Conservation (phyloP, 2,888 invertebrate genomes). For the Nowickia ferox region DNA sequence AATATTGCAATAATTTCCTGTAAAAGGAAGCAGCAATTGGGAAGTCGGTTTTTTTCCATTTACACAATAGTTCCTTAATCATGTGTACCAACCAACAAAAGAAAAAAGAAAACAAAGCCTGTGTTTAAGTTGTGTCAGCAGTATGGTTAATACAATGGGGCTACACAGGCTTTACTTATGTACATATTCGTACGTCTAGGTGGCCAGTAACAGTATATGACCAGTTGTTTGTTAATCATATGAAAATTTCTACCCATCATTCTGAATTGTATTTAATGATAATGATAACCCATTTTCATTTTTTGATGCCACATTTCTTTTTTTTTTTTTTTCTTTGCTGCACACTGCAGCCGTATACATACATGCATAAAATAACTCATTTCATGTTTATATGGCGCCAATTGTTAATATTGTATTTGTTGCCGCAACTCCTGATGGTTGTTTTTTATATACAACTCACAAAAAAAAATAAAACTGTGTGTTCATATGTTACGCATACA, state of each 20-base stretch:
- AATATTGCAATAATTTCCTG: conserved; percentile 15
- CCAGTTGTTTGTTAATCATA: conserved; percentile 33
- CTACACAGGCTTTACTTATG: background rate
- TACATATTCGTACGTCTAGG: background rate
- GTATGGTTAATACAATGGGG: background rate
- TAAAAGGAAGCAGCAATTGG: conserved; percentile 5
- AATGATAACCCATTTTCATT: conserved; percentile 7
- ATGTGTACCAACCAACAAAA: background rate
- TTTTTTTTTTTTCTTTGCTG: background rate
- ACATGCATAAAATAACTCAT: conserved; percentile 54
- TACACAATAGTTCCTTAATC: background rate
- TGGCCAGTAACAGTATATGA: background rate
- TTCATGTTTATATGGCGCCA: conserved; percentile 74
- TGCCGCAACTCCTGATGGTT: conserved; percentile 46
- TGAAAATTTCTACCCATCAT: conserved; percentile 26
- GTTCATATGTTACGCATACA: conserved; percentile 67
- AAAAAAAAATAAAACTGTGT: conserved; percentile 49
- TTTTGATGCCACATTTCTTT: conserved; percentile 56
- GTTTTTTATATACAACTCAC: conserved; percentile 39
- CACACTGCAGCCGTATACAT: conserved; percentile 29
- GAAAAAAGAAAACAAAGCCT: too few species aligned
- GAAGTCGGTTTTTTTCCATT: background rate
- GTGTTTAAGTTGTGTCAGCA: background rate
- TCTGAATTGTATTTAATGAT: conserved; percentile 39
- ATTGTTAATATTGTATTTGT: conserved; percentile 54